These are phyloP conservation scores for Sebastes paucispinis DNA, from an alignment of 2,797 vertebrate species.

Conservation along the genomic window DNA sequence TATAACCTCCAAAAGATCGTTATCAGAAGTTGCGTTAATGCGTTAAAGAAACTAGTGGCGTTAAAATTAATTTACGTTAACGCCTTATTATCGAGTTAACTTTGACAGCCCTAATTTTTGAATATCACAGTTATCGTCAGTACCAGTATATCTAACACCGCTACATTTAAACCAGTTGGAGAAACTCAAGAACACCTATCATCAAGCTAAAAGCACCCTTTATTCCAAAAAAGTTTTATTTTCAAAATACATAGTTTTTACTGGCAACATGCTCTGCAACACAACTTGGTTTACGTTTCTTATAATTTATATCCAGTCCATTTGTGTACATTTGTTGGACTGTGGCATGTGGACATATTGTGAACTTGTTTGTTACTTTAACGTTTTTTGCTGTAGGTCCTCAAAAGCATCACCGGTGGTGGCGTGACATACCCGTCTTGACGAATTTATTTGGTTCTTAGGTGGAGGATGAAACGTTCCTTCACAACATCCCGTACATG, in stretches of 20 bases:
- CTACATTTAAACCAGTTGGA: background rate
- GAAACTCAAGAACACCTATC: background rate
- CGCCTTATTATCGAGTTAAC: too few relatives aligned
- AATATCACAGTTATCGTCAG: too few relatives aligned
- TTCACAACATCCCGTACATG: constrained; percentile 99
- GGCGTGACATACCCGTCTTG: background rate
- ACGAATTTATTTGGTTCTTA: constrained; percentile 55
- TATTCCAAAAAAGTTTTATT: background rate
- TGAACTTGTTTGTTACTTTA: background rate
- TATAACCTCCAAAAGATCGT: too few relatives aligned
- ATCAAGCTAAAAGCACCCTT: background rate
- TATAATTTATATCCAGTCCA: background rate
- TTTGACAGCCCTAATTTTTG: too few relatives aligned
- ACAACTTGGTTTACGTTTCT: background rate
- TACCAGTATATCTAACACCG: too few relatives aligned
- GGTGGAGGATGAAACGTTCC: constrained; percentile 97
- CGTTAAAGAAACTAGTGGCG: too few relatives aligned
- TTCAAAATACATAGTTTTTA: background rate
- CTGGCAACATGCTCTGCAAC: background rate
- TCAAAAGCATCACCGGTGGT: background rate
- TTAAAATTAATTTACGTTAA: too few relatives aligned
- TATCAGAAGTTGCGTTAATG: too few relatives aligned
- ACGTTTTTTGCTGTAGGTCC: background rate
- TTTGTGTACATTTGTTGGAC: background rate
- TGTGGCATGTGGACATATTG: background rate